Base-by-base conservation (phyloP, 1,140 invertebrate genomes). In the Temnothorax curvispinosus region DNA sequence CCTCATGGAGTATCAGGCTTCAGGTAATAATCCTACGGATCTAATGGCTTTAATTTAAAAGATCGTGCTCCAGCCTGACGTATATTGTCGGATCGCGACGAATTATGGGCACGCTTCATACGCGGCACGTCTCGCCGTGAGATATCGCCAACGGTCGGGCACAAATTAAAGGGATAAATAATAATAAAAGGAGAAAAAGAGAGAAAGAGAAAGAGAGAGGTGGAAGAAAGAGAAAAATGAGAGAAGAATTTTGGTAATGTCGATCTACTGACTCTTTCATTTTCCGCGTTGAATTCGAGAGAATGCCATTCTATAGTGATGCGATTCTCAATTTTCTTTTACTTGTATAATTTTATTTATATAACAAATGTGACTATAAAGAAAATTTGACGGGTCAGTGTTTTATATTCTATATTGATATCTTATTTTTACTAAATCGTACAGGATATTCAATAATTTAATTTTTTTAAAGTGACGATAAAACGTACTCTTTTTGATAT, bases 81-180 rank as follows among this genome's bases (percentile, higher is more conserved):
- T 75, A 62, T 84, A 84, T 75, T 84, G 80, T 75, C 21, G 80
- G 54, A 38, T 82, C 80, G 69, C 54, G 41, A 75, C 80, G 69
- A 84, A 32, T 84, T 75, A 84, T 84, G 80, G 65, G 67, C 13
- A 62, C 27, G 54, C 32, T 75, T 84, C 80, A 75, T 84, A 84
- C 69, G 80, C 18, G 54, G 54, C 56, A 75, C 69, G 54, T 81
- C 78, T 71, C 64, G 47, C 64, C 18, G 50, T 84, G 32, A 84
- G 80, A 84, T 84, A 84, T 75, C 54, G 69, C n/a, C 80, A 41
- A 62, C 80, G 56, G 50, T 75, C 69, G 27, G 41, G 54, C 71
- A 62, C 80, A 84, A 84, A 84, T 84, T 84, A 84, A 84, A 84
- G 54, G 56, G 54, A 50, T 84, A 84, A 84, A 84, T 84, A 84